A percentile compares a stretch with the other conserved stretches of the same genome.
Conservation (phyloP, 2,797 vertebrate genomes). For the Lagorchestes hirsutus region DNA sequence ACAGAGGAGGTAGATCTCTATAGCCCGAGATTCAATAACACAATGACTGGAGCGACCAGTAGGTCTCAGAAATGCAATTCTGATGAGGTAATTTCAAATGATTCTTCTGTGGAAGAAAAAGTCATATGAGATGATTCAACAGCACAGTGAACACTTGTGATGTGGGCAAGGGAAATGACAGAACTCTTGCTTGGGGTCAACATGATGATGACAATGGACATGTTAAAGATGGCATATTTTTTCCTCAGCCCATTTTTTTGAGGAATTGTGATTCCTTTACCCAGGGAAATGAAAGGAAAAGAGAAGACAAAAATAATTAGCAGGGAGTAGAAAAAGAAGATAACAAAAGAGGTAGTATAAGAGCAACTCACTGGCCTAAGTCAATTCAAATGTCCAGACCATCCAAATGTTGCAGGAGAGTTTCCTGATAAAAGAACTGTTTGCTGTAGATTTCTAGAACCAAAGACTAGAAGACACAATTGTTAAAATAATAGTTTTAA, state of each 20-base stretch:
- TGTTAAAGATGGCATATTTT: neutral
- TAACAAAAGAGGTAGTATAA: neutral
- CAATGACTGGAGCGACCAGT: neutral
- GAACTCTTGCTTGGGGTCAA: neutral
- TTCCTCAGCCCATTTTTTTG: neutral
- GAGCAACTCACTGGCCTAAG: neutral
- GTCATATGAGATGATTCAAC: neutral
- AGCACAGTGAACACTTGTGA: neutral
- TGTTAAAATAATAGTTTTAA: neutral
- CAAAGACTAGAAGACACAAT: neutral
- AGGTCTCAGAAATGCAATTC: neutral
- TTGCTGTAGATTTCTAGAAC: neutral
- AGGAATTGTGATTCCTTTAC: neutral
- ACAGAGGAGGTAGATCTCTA: neutral
- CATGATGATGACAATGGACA: neutral
- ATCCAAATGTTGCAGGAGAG: neutral
- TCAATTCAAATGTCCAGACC: neutral
- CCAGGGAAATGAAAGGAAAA: neutral
- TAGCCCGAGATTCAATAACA: neutral
- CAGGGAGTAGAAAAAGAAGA: neutral
- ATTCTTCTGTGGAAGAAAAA: neutral
- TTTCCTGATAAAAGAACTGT: neutral
- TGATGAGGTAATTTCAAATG: neutral
- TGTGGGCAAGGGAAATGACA: neutral
- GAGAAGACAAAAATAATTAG: neutral